phyloP scores from a whole-genome alignment of 2,113 vertebrate species.

The Scytalopus superciliaris region DNA sequence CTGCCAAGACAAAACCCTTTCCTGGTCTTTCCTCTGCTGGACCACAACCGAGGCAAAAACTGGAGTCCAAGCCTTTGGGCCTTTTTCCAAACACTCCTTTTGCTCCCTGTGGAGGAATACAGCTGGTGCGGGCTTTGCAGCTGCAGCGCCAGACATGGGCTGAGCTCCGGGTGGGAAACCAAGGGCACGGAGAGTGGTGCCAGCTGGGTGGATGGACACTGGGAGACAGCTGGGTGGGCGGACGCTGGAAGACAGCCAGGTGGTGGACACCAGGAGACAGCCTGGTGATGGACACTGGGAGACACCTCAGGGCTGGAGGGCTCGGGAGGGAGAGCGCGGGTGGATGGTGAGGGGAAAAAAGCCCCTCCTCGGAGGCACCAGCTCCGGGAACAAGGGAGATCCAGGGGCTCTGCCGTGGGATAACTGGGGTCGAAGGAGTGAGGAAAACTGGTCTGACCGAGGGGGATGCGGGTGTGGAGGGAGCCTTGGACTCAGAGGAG shows the following conservation, averaged over 20 bases:
- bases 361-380: not conserved
- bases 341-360: not conserved
- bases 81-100: not conserved
- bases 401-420: not conserved
- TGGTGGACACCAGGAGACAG: no score
- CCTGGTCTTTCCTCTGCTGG: not conserved
- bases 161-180: not conserved
- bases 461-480: not conserved
- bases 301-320: not conserved
- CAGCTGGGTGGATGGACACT: not conserved
- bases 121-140: not conserved
- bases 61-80: not conserved
- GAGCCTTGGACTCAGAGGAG: no score
- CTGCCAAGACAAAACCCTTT: accelerated
- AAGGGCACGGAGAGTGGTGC: not conserved
- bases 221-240: no score
- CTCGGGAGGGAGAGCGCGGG: not conserved
- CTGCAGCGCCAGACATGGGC: not conserved
- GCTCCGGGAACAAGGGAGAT: not conserved
- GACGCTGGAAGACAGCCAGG: no score
- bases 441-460: not conserved
- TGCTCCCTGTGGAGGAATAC: not conserved
- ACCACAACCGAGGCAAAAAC: not conserved
- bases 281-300: no score
- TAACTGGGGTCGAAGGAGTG: not conserved